These are phyloP conservation scores for Timema podura DNA, from an alignment of 2,888 invertebrate genomes.

Conservation along the genomic window DNA sequence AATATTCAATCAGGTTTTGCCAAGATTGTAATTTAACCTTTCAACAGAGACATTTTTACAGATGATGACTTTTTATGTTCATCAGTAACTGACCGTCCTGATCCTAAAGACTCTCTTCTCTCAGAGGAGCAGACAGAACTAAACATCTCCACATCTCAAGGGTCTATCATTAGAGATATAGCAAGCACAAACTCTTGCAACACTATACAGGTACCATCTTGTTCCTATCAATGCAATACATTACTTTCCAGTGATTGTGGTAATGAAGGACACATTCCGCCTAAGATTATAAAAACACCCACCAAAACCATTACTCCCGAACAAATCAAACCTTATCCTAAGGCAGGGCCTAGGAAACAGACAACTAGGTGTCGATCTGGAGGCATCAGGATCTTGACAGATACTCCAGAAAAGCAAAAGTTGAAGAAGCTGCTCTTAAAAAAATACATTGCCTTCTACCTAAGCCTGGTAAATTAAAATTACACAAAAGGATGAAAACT, in stretches of 20 bases:
- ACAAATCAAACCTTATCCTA: constrained; percentile 2
- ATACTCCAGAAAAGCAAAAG: not conserved
- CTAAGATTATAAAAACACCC: not conserved
- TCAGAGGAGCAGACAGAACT: not conserved
- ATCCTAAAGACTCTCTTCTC: not conserved
- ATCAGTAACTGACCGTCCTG: constrained; percentile 1
- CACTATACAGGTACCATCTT: too few species aligned
- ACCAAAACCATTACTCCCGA: not conserved
- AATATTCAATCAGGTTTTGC: constrained; percentile 4
- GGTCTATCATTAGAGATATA: too few species aligned
- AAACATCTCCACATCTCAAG: too few species aligned
- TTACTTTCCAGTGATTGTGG: too few species aligned
- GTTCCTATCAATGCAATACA: too few species aligned
- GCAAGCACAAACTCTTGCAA: too few species aligned
- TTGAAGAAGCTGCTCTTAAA: not conserved
- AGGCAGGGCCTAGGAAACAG: not conserved
- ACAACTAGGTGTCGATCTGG: not conserved
- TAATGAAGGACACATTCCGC: too few species aligned
- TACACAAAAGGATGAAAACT: too few species aligned
- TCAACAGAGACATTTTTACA: not conserved
- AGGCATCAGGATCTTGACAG: not conserved
- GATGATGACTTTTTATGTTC: not conserved
- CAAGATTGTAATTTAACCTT: not conserved
- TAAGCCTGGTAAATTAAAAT: too few species aligned
- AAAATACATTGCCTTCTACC: too few species aligned